Evolutionary conservation across 2,113 vertebrate genomes (phyloP).

Genomic region (Centrocercus urophasianus): DNA sequence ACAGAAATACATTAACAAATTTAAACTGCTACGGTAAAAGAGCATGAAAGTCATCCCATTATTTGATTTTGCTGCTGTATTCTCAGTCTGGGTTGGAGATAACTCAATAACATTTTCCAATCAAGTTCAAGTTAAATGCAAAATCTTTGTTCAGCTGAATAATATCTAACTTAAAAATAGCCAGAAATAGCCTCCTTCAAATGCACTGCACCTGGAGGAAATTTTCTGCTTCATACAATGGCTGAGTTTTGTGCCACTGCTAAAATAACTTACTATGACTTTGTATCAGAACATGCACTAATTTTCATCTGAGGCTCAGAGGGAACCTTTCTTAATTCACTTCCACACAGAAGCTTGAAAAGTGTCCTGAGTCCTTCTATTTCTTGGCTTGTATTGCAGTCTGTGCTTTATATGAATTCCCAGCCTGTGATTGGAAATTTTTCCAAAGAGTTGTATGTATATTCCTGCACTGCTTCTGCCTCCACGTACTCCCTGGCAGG

Average conservation of each 20-base stretch:
- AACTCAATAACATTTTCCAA: constrained; percentile 57
- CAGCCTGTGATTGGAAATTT: not conserved
- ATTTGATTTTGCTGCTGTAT: constrained; percentile 64
- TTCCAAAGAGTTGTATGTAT: accelerated
- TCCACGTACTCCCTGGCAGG: not conserved
- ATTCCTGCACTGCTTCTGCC: not conserved
- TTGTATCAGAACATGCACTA: not conserved
- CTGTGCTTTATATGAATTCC: not conserved
- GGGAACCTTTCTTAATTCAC: not conserved
- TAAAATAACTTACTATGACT: not conserved
- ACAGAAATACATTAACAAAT: constrained; percentile 39
- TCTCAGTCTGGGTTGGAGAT: constrained; percentile 47
- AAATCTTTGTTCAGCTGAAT: constrained; percentile 45
- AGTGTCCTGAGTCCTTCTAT: not conserved
- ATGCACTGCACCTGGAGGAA: not conserved
- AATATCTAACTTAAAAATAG: constrained; percentile 9
- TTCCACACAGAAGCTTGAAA: not conserved
- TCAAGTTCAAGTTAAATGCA: constrained; percentile 57
- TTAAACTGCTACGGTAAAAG: constrained; percentile 44
- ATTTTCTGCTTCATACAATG: not conserved
- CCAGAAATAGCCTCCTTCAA: not conserved
- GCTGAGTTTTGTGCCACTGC: not conserved
- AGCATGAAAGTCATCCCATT: constrained; percentile 46
- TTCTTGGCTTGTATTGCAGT: not conserved
- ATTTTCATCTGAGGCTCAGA: not conserved